Percentiles rank a stretch among this genome's conserved stretches.
Conservation (phyloP, 2,797 vertebrate species). For the Anguilla anguilla region DNA sequence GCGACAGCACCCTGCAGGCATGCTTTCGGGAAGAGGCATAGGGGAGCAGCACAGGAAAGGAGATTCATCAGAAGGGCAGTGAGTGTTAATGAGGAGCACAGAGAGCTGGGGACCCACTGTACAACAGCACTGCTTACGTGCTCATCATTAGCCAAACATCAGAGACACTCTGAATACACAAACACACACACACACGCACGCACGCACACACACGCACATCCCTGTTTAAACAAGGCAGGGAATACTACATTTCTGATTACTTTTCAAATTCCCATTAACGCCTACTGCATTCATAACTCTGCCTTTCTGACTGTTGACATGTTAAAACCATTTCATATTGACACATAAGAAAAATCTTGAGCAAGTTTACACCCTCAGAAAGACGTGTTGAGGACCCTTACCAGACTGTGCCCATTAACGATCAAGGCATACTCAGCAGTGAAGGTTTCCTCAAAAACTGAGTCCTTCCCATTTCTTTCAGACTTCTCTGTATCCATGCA, state of each 20-base stretch:
- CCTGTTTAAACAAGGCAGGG: neutral
- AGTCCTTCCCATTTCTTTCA: conserved; percentile 56
- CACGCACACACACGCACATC: neutral
- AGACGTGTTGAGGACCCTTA: conserved; percentile 56
- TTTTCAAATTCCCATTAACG: neutral
- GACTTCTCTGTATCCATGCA: conserved; percentile 60
- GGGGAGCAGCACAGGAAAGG: conserved; percentile 24
- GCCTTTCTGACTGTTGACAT: neutral
- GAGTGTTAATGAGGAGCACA: conserved; percentile 61
- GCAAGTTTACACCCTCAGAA: conserved; percentile 3
- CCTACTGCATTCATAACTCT: neutral
- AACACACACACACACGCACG: conserved; percentile 17
- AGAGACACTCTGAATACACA: conserved; percentile 32
- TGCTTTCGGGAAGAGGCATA: conserved; percentile 50
- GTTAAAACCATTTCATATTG: conserved; percentile 11
- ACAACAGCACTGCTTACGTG: conserved; percentile 44
- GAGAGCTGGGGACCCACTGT: conserved; percentile 48
- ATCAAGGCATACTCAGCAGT: conserved; percentile 76
- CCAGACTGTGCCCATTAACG: conserved; percentile 80
- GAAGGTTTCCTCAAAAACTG: conserved; percentile 71
- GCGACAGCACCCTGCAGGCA: neutral
- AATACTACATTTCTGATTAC: neutral
- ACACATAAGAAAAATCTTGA: neutral
- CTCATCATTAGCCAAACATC: conserved; percentile 46
- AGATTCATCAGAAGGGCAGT: conserved; percentile 45